Conservation (phyloP, 2,888 invertebrate species). For the Sepioteuthis lessoniana region DNA sequence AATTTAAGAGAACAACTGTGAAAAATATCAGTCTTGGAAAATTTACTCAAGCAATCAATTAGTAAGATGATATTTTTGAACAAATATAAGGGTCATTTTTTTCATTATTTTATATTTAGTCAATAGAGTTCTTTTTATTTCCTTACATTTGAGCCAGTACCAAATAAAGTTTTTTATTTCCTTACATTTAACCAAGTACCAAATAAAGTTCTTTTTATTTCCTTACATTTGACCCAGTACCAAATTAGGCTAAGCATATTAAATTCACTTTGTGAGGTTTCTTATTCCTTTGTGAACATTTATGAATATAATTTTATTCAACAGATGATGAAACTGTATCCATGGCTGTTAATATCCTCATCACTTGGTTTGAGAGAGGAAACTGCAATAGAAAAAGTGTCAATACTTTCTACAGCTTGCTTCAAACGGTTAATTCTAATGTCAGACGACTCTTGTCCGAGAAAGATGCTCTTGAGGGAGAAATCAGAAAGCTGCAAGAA, state of each 20-base stretch:
- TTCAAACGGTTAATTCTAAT: conserved; percentile 91
- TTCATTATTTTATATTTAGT: too few relatives aligned
- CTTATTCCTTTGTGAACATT: too few relatives aligned
- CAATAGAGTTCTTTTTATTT: too few relatives aligned
- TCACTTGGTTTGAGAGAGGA: conserved; percentile 94
- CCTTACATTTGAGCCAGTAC: too few relatives aligned
- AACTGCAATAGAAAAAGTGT: conserved; percentile 93
- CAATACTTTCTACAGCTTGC: conserved; percentile 94
- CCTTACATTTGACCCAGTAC: too few relatives aligned
- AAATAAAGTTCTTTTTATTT: too few relatives aligned
- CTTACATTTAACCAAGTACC: too few relatives aligned
- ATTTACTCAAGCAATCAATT: not conserved
- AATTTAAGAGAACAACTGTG: not conserved
- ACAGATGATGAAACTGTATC: conserved; percentile 85
- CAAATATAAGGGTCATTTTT: too few relatives aligned
- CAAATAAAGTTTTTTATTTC: too few relatives aligned
- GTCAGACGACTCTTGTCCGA: conserved; percentile 89
- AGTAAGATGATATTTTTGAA: too few relatives aligned
- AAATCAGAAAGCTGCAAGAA: conserved; percentile 88
- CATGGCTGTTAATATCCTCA: conserved; percentile 88
- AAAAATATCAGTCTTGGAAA: not conserved
- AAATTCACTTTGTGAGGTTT: too few relatives aligned
- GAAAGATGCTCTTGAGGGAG: conserved; percentile 90
- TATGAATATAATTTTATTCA: not conserved
- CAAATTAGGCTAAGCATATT: too few relatives aligned